Evolutionary conservation across 1,140 invertebrate genomes (phyloP).

Genomic region (Zaprionus davidi): DNA sequence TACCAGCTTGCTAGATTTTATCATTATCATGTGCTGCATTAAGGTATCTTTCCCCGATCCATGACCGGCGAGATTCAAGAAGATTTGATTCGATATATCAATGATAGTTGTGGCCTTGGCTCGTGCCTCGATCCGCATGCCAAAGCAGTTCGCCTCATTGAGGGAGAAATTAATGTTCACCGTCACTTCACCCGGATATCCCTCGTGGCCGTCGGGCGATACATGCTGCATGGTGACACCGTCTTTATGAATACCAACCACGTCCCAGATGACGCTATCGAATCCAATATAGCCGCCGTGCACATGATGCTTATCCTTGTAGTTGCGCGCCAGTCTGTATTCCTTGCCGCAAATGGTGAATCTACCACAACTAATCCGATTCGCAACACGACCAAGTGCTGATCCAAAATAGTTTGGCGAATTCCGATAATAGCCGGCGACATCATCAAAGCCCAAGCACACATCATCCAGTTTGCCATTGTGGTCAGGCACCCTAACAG

Average conservation of each 20-base stretch:
- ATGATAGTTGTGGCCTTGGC: constrained; percentile 92
- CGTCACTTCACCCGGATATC: constrained; percentile 91
- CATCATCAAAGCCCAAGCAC: constrained; percentile 90
- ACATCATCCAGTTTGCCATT: constrained; percentile 89
- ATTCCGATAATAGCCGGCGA: constrained; percentile 86
- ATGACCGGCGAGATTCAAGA: constrained; percentile 96
- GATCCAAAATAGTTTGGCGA: constrained; percentile 92
- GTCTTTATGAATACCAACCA: constrained; percentile 78
- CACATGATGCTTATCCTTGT: constrained; percentile 88
- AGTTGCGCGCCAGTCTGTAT: constrained; percentile 90
- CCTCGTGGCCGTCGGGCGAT: constrained; percentile 93
- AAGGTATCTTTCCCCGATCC: constrained; percentile 85
- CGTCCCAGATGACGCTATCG: constrained; percentile 90
- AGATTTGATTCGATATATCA: constrained; percentile 95
- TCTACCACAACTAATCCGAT: constrained; percentile 89
- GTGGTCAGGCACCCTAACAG: constrained; percentile 89
- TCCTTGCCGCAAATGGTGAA: constrained; percentile 88
- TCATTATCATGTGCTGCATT: constrained; percentile 89
- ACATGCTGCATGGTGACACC: constrained; percentile 87
- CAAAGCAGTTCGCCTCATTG: constrained; percentile 88
- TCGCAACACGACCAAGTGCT: constrained; percentile 93
- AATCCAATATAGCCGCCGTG: constrained; percentile 95
- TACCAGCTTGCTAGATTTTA: constrained; percentile 91
- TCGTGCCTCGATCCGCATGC: constrained; percentile 90
- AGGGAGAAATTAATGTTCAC: constrained; percentile 90